Evolutionary conservation across 2,113 vertebrate species (phyloP).

Genomic region (Haliaeetus leucogaster): DNA sequence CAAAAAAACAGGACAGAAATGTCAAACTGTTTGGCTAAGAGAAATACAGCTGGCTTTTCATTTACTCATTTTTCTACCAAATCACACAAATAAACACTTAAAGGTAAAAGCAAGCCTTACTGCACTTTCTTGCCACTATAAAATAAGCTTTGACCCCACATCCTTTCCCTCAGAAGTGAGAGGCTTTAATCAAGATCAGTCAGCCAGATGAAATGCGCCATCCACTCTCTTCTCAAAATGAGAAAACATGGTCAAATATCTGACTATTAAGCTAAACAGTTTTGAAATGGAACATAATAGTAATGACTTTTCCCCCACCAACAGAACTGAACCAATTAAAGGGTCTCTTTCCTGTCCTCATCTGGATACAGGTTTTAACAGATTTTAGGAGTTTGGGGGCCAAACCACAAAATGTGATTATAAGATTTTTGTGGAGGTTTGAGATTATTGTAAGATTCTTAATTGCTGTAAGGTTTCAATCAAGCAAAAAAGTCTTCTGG

Average conservation of each 20-base stretch:
- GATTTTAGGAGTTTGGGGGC: neutral
- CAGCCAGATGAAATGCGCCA: neutral
- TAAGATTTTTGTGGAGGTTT: neutral
- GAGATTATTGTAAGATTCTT: neutral
- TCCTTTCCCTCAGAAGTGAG: neutral
- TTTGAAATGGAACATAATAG: neutral
- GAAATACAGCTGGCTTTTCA: neutral
- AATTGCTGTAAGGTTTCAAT: neutral
- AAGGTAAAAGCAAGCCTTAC: neutral
- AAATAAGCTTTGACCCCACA: neutral
- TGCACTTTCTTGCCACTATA: neutral
- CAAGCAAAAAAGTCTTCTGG: neutral
- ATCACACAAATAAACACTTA: neutral
- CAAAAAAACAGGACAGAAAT: neutral
- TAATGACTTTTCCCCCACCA: neutral
- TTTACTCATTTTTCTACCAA: neutral
- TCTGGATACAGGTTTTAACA: neutral
- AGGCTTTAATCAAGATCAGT: neutral
- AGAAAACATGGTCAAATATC: neutral
- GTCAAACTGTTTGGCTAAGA: neutral
- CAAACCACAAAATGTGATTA: neutral
- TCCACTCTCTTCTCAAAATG: neutral
- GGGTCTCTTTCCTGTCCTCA: neutral
- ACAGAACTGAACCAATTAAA: neutral
- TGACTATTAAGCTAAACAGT: neutral